Conservation (phyloP, 2,888 invertebrate species). For the Subacronicta megacephala region DNA sequence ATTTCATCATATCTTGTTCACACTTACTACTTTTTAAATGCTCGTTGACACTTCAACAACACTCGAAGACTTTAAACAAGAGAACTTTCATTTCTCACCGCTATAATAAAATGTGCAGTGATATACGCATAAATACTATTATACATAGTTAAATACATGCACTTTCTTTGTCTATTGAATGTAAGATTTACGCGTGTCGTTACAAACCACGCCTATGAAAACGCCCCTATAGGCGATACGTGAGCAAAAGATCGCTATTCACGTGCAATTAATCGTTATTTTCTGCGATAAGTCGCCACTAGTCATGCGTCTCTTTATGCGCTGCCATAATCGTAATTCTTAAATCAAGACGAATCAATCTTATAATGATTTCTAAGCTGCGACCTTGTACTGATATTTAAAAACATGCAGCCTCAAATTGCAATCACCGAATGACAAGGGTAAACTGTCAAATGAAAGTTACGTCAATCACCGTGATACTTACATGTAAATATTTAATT, state of each 20-base stretch:
- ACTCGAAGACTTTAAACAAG: conserved; percentile 2
- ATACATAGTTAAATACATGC: conserved; percentile 37
- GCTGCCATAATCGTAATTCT: too few relatives aligned
- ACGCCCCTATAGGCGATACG: conserved; percentile 41
- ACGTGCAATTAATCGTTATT: conserved; percentile 28
- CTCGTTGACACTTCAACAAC: conserved; percentile 24
- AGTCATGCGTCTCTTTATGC: too few relatives aligned
- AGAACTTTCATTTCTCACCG: conserved; percentile 23
- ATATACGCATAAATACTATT: conserved; percentile 6
- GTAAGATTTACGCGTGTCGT: conserved; percentile 66
- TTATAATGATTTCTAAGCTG: too few relatives aligned
- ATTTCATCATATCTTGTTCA: conserved; percentile 22
- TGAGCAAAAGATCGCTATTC: conserved; percentile 37
- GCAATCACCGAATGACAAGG: too few relatives aligned
- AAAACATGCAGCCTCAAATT: too few relatives aligned
- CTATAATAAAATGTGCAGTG: conserved; percentile 21
- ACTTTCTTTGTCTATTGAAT: conserved; percentile 65
- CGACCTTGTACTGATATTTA: too few relatives aligned
- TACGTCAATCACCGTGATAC: too few relatives aligned
- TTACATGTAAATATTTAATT: too few relatives aligned
- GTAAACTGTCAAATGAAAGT: too few relatives aligned
- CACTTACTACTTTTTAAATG: conserved; percentile 36
- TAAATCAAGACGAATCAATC: too few relatives aligned
- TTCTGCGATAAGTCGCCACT: conserved; percentile 6
- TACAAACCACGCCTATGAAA: conserved; percentile 61